These are phyloP conservation scores for Andrena haemorrhoa DNA, from an alignment of 2,888 invertebrate genomes.

Conservation along the genomic window DNA sequence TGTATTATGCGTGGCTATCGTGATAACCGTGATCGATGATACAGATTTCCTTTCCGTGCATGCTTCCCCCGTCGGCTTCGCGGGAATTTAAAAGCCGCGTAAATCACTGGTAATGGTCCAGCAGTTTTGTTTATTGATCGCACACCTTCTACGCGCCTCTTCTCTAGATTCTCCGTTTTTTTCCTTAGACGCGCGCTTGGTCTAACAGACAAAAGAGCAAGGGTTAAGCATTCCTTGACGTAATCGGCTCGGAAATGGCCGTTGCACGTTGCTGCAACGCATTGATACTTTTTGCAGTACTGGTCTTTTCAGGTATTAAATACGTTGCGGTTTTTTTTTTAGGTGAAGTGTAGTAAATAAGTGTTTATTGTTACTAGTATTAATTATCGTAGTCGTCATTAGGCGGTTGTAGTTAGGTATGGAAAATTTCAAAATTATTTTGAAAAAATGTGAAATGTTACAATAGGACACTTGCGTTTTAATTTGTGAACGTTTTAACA, in stretches of 20 bases:
- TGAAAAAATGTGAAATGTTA: too few species aligned
- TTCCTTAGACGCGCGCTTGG: slow-evolving; percentile 28
- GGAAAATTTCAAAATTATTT: too few species aligned
- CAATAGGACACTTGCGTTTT: too few species aligned
- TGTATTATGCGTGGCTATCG: slow-evolving; percentile 35
- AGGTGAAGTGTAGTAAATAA: not conserved
- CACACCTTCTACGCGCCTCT: not conserved
- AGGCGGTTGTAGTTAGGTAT: too few species aligned
- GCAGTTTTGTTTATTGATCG: slow-evolving; percentile 13
- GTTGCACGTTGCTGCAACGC: slow-evolving; percentile 51
- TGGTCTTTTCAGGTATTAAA: slow-evolving; percentile 19
- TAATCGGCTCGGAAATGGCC: slow-evolving; percentile 67
- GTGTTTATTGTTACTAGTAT: not conserved
- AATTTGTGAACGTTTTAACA: too few species aligned
- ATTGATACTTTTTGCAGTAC: slow-evolving; percentile 22
- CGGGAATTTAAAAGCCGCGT: slow-evolving; percentile 1
- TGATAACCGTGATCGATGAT: slow-evolving; percentile 51
- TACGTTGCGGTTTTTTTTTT: not conserved
- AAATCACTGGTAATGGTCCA: slow-evolving; percentile 26
- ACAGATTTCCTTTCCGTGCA: slow-evolving; percentile 11
- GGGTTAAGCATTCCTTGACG: slow-evolving; percentile 60
- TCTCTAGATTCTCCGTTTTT: not conserved
- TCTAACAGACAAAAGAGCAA: slow-evolving; percentile 35
- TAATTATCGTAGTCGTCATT: not conserved
- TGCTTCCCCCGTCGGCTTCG: not conserved